Base-by-base conservation (phyloP, 2,113 vertebrate genomes). In the Rhodinocichla rosea region DNA sequence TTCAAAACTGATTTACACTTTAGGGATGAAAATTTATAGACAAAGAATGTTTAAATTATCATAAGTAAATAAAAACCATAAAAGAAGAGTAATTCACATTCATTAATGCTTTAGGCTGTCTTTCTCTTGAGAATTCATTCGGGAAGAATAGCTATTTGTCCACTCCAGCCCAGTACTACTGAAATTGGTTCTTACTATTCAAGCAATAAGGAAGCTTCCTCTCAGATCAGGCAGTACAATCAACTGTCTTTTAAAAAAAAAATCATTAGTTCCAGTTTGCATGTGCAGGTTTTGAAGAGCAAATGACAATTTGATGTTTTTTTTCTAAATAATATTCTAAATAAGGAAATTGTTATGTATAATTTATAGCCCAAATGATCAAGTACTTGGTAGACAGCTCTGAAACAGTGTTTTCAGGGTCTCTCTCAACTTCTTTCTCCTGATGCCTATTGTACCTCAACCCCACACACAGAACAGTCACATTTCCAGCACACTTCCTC, bases 1-100 rank as follows among this genome's bases (percentile, higher is more conserved):
- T 56, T 92, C 73, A 74, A 86, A 95, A 65, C 40, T 80, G 76
- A 86, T 89, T 92, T 81, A 83, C 24, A 68, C 23, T 74, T 92
- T 30, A 53, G 52, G 50, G 71, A 87, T 65, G 50, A 77, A 94
- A 91, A 74, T 2, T 53, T 60, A 87, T 49, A 70, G 33, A 89
- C 44, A 37, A 78, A 91, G 64, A 80, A 62, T 28, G 24, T n/a
- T 91, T 90, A 86, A 86, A 87, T 80, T 80, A 83, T 57, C 33
- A 4, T 55, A 87, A 70, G 35, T 70, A 94, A 95, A 83, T 78
- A 91, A 91, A 86, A 81, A 6, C 0, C 21, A 74, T 53, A 70
- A 75, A 89, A 74, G 12, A 59, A 13, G 7, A 56, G 64, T 90
- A 87, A 80, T 74, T 80, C 27, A 69, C 37, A 83, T 85, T 69